These are phyloP conservation scores for Euborellia annulipes DNA, from an alignment of 1,140 invertebrate genomes.

Conservation along the genomic window DNA sequence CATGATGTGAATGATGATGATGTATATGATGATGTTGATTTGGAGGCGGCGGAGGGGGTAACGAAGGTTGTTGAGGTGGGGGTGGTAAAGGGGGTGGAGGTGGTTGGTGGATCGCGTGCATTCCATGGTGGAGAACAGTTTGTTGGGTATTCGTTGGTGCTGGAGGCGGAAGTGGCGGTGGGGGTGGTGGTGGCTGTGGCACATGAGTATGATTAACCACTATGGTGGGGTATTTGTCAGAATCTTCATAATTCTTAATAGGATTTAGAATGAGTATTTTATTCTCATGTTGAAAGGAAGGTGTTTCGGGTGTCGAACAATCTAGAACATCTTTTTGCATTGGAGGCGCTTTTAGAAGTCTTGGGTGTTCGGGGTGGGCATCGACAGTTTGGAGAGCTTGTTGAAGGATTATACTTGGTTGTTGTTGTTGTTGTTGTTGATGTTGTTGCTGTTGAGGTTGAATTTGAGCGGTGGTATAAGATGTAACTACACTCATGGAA, in stretches of 20 bases:
- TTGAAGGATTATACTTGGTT: slow-evolving; percentile 24
- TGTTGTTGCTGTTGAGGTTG: slow-evolving; percentile 18
- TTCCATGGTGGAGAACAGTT: slow-evolving; percentile 26
- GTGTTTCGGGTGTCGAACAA: slow-evolving; percentile 25
- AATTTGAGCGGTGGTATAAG: background rate
- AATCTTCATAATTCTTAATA: slow-evolving; percentile 1
- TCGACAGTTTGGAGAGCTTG: slow-evolving; percentile 22
- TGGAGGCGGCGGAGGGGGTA: background rate
- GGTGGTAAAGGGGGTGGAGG: slow-evolving; percentile 3
- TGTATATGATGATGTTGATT: background rate
- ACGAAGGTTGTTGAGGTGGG: slow-evolving; percentile 3
- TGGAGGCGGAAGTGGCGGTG: slow-evolving; percentile 10
- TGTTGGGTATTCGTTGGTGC: slow-evolving; percentile 22
- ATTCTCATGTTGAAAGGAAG: slow-evolving; percentile 14
- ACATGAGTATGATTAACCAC: slow-evolving; percentile 4
- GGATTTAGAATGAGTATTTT: slow-evolving; percentile 2
- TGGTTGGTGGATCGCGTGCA: slow-evolving; percentile 24
- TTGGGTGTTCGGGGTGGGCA: slow-evolving; percentile 25
- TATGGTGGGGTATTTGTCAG: slow-evolving; percentile 3
- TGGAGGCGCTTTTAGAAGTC: no score
- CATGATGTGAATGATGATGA: slow-evolving; percentile 1
- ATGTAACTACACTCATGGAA: background rate
- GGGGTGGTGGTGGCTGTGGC: slow-evolving; percentile 5
- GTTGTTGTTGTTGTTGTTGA: slow-evolving; percentile 16
- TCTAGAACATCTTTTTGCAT: slow-evolving; percentile 3